Evolutionary conservation across 2,113 vertebrate genomes (phyloP), one percentile per base, ranked within the genome.

Genomic region (Origma solitaria): DNA sequence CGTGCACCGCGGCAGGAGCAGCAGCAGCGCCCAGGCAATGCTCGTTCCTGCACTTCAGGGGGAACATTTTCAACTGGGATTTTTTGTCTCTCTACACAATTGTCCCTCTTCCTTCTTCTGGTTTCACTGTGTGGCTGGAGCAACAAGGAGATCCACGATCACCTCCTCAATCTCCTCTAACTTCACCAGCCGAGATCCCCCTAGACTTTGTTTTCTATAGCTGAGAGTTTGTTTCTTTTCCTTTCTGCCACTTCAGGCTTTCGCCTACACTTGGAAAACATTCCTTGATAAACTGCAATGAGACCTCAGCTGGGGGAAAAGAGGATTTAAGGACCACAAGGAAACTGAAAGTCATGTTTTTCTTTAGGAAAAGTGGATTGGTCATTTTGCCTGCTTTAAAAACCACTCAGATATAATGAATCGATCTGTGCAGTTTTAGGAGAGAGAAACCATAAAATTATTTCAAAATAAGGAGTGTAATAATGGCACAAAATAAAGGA

Each of bases 31-130:
- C 37, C 25, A n/a, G 35, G 15, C 61, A 40, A 7, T 2, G 54
- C 65, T 28, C 28, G 4, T 5, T 35, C 38, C 42, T 33, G 5
- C 1, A 11, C 16, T 27, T 58, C 50, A 61, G 40, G 2, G 18
- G 64, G 44, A 54, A 42, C 14, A 0, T 0, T 3, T 33, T 49
- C 27, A 17, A 31, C 0, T 2, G 6, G 25, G 2, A 19, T 62
- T 33, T 38, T 8, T 50, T 58, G 18, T 13, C n/a, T 75, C 31
- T 16, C 23, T 6, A 10, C 56, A 5, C 44, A 58, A 30, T 10
- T 30, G 7, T 8, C 15, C 44, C 22, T 37, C 24, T 54, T 56
- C 45, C 38, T 42, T 8, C n/a, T 19, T 24, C 14, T 3, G 15
- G 14, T 3, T 71, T 30, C 49, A 72, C 44, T 40, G 2, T 3